Evolutionary conservation across 1,140 invertebrate species (phyloP), one percentile per base, ranked within the genome.

Genomic region (Watersipora subatra): DNA sequence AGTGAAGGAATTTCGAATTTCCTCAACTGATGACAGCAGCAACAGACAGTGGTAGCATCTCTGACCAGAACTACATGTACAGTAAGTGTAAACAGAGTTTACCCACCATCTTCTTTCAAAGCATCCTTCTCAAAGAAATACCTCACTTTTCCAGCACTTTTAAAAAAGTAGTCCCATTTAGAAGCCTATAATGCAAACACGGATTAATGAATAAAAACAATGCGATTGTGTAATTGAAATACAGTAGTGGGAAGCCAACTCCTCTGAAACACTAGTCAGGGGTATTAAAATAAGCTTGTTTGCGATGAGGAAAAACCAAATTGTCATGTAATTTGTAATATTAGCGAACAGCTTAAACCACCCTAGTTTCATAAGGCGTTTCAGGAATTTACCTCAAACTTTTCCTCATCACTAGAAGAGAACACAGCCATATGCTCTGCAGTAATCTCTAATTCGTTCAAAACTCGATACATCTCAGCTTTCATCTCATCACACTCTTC

Each of bases 51-150:
- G n/a, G n/a, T n/a, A n/a, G n/a, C n/a, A n/a, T n/a, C n/a, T n/a
- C n/a, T n/a, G n/a, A n/a, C n/a, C n/a, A n/a, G n/a, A n/a, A n/a
- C n/a, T n/a, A n/a, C n/a, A n/a, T n/a, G n/a, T n/a, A n/a, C n/a
- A n/a, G n/a, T n/a, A n/a, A 46, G 34, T 46, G n/a, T 46, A 7
- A 46, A 12, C 7, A 12, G n/a, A 46, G n/a, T 46, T 3, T 25
- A 64, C 57, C 87, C 84, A 24, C 90, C 90, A 62, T 88, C 82
- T 1, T 85, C 77, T 64, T 88, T 86, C 0, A 95, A 57, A 0
- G 92, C 91, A n/a, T 85, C 87, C 59, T 85, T 82, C 80, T 98
- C 94, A 73, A 89, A 96, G 78, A 98, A 98, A 73, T 87, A 90
- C 57, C 90, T 84, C 27, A 97, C 89, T 80, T 95, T 96, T 75